Conservation (phyloP, 2,797 vertebrate species). For the Sternarchorhynchus goeldii region DNA sequence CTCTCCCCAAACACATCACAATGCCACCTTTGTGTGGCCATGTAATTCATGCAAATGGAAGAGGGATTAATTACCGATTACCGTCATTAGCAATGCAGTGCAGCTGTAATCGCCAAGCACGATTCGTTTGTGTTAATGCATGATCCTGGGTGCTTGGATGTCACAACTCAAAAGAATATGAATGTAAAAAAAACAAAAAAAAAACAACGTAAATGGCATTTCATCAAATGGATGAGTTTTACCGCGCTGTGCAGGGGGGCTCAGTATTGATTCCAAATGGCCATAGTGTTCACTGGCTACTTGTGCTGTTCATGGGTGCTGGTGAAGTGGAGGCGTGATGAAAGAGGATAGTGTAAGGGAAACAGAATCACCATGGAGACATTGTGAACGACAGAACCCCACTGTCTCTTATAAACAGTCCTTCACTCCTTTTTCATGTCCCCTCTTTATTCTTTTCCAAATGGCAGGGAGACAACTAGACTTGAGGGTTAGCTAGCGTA, state of each 20-base stretch:
- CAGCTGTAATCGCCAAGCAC: slow-evolving; percentile 39
- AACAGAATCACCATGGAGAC: slow-evolving; percentile 63
- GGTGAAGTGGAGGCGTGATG: slow-evolving; percentile 50
- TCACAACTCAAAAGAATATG: slow-evolving; percentile 25
- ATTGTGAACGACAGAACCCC: slow-evolving; percentile 78
- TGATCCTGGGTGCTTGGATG: slow-evolving; percentile 32
- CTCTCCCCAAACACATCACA: slow-evolving; percentile 71
- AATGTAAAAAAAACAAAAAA: slow-evolving; percentile 8
- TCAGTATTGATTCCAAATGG: neutral
- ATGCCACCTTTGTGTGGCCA: slow-evolving; percentile 73
- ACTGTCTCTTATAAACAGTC: slow-evolving; percentile 77
- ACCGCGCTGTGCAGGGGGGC: neutral
- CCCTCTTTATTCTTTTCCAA: slow-evolving; percentile 48
- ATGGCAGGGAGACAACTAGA: slow-evolving; percentile 8
- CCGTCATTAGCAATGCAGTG: slow-evolving; percentile 48
- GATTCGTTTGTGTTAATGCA: slow-evolving; percentile 44
- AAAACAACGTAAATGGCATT: neutral
- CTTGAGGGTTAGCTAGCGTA: too few relatives aligned
- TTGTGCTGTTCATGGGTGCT: slow-evolving; percentile 48
- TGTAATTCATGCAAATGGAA: slow-evolving; percentile 74
- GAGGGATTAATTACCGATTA: slow-evolving; percentile 64
- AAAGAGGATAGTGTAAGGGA: slow-evolving; percentile 68
- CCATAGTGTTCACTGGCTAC: neutral
- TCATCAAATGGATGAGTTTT: slow-evolving; percentile 11
- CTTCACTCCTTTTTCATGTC: slow-evolving; percentile 61